A percentile compares a stretch with the other conserved stretches of the same genome.
Conservation (phyloP, 1,140 invertebrate genomes). For the Drosophila subpulchrella region DNA sequence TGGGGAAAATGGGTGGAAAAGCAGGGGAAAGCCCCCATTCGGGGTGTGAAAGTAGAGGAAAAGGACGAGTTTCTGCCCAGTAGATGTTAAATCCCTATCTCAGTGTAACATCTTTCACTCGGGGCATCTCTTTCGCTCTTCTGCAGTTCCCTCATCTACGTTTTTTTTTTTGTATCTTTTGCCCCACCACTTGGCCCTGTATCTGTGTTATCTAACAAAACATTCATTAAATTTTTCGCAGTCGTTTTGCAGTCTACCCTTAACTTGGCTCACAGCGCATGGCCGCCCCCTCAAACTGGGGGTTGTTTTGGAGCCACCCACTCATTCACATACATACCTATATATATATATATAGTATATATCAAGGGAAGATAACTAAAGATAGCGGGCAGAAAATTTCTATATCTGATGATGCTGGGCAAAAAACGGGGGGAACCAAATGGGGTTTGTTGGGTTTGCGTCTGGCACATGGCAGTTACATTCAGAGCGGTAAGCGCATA, state of each 20-base stretch:
- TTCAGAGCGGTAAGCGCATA: conserved; percentile 35
- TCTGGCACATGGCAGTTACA: conserved; percentile 74
- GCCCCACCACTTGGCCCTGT: conserved; percentile 26
- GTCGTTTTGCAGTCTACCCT: conserved; percentile 54
- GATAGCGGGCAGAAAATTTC: conserved; percentile 78
- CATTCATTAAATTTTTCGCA: conserved; percentile 81
- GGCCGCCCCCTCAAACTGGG: conserved; percentile 54
- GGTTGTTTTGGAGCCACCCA: conserved; percentile 70
- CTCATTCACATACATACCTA: conserved; percentile 15
- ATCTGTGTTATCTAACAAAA: conserved; percentile 77
- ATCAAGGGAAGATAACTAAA: conserved; percentile 72
- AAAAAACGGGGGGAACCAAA: conserved; percentile 3
- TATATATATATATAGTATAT: conserved; percentile 15
- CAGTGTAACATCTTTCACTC: conserved; percentile 79
- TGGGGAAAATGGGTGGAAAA: neutral
- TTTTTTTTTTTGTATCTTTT: conserved; percentile 28
- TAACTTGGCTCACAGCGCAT: conserved; percentile 49
- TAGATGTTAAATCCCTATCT: conserved; percentile 62
- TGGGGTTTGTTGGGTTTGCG: conserved; percentile 38
- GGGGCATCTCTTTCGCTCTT: conserved; percentile 24
- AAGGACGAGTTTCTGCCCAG: conserved; percentile 24
- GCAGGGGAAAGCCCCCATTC: neutral
- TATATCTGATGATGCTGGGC: conserved; percentile 75
- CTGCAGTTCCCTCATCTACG: conserved; percentile 10
- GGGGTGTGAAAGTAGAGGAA: neutral